phyloP scores from a whole-genome alignment of 2,797 vertebrate genomes.

The Sphenodon punctatus region DNA sequence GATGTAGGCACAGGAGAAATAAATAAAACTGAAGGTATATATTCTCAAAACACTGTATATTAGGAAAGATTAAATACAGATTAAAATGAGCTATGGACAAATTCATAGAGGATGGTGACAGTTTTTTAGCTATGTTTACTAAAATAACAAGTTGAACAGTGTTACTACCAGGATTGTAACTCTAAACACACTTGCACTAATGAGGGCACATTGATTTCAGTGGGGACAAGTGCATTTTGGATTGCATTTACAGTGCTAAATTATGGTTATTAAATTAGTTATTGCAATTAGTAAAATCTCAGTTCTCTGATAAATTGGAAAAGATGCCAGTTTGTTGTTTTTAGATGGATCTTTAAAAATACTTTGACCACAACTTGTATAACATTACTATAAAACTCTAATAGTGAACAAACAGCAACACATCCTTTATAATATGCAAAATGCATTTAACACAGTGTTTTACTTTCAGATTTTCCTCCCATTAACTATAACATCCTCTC shows the following conservation, averaged over 20 bases:
- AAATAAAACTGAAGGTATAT: slow-evolving; percentile 47
- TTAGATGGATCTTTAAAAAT: background rate
- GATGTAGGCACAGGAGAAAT: background rate
- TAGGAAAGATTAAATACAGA: background rate
- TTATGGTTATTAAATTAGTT: too few species aligned
- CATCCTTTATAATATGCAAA: background rate
- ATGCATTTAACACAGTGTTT: background rate
- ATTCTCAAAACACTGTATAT: background rate
- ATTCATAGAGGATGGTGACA: too few species aligned
- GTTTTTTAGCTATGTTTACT: background rate
- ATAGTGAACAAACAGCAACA: background rate
- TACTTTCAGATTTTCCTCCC: background rate
- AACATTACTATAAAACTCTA: too few species aligned
- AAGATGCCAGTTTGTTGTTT: background rate
- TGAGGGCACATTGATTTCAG: background rate
- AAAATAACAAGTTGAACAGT: too few species aligned
- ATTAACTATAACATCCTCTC: slow-evolving; percentile 44
- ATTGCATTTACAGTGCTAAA: too few species aligned
- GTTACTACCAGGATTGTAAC: too few species aligned
- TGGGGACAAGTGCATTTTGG: too few species aligned
- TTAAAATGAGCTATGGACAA: background rate
- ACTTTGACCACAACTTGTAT: too few species aligned
- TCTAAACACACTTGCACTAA: background rate
- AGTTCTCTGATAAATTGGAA: background rate
- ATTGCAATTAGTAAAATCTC: too few species aligned